These are phyloP conservation scores for Etheostoma cragini DNA, from an alignment of 2,113 vertebrate genomes.

Conservation along the genomic window DNA sequence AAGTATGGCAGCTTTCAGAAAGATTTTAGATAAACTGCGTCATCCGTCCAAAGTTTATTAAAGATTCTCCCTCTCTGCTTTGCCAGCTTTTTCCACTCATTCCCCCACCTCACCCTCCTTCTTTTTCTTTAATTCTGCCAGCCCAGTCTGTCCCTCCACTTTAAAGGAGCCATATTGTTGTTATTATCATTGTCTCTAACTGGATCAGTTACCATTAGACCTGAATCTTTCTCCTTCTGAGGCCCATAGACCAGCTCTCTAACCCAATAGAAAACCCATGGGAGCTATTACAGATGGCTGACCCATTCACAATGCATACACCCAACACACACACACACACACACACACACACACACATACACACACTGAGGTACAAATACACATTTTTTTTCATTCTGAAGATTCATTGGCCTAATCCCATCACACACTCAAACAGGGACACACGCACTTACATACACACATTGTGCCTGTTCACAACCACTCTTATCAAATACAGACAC, in stretches of 20 bases:
- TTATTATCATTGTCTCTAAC: constrained; percentile 81
- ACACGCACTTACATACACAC: constrained; percentile 63
- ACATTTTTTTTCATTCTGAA: constrained; percentile 79
- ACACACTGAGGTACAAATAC: constrained; percentile 45
- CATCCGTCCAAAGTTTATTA: constrained; percentile 23
- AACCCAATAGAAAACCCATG: constrained; percentile 82
- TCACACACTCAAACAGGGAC: constrained; percentile 67
- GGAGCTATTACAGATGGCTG: constrained; percentile 74
- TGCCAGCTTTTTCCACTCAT: constrained; percentile 16
- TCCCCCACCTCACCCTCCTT: neutral
- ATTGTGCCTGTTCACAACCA: constrained; percentile 44
- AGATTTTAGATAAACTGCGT: neutral
- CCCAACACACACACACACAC: constrained; percentile 1
- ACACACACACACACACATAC: constrained; percentile 11
- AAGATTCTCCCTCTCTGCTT: constrained; percentile 31
- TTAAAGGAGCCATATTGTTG: constrained; percentile 79
- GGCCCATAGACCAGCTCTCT: constrained; percentile 74
- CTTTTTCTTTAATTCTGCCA: constrained; percentile 29
- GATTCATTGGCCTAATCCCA: constrained; percentile 80
- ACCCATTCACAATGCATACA: constrained; percentile 56
- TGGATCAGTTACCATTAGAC: constrained; percentile 83
- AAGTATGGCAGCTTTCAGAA: neutral
- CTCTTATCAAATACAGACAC: constrained; percentile 50
- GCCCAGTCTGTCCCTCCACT: constrained; percentile 62
- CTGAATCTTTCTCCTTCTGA: constrained; percentile 78